These are phyloP conservation scores for Perccottus glenii DNA, from an alignment of 2,113 vertebrate species.

Conservation along the genomic window DNA sequence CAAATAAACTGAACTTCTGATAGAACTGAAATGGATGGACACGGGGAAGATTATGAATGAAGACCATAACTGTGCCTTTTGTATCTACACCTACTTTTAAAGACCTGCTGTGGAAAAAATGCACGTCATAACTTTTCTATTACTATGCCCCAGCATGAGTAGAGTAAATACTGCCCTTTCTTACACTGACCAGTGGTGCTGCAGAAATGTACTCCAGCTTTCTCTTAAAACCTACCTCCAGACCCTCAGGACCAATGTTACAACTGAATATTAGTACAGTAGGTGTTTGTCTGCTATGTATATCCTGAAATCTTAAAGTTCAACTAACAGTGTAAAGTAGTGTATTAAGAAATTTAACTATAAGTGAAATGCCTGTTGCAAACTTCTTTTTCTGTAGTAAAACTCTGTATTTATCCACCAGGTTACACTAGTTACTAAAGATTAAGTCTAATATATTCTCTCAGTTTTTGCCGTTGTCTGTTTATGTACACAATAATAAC, in stretches of 20 bases:
- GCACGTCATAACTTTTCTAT: slow-evolving; percentile 39
- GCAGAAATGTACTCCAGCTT: slow-evolving; percentile 28
- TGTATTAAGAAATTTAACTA: not conserved
- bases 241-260: slow-evolving; percentile 70
- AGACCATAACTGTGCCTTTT: slow-evolving; percentile 57
- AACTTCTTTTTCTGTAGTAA: slow-evolving; percentile 19
- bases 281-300: slow-evolving; percentile 28
- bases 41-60: slow-evolving; percentile 12
- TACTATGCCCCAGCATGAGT: slow-evolving; percentile 24
- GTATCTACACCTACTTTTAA: slow-evolving; percentile 24
- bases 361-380: slow-evolving; percentile 21
- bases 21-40: slow-evolving; percentile 32
- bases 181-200: slow-evolving; percentile 40
- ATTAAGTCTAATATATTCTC: slow-evolving; percentile 20
- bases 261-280: slow-evolving; percentile 41
- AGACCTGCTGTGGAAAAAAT: slow-evolving; percentile 16
- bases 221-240: slow-evolving; percentile 68
- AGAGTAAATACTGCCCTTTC: slow-evolving; percentile 32
- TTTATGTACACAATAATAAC: slow-evolving; percentile 29
- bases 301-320: slow-evolving; percentile 6
- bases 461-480: slow-evolving; percentile 32
- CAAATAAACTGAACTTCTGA: slow-evolving; percentile 74
- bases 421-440: slow-evolving; percentile 17
- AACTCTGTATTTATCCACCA: slow-evolving; percentile 7
- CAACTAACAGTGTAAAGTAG: slow-evolving; percentile 18